Conservation (phyloP, 2,797 vertebrate species). For the Silurus lanzhouensis region DNA sequence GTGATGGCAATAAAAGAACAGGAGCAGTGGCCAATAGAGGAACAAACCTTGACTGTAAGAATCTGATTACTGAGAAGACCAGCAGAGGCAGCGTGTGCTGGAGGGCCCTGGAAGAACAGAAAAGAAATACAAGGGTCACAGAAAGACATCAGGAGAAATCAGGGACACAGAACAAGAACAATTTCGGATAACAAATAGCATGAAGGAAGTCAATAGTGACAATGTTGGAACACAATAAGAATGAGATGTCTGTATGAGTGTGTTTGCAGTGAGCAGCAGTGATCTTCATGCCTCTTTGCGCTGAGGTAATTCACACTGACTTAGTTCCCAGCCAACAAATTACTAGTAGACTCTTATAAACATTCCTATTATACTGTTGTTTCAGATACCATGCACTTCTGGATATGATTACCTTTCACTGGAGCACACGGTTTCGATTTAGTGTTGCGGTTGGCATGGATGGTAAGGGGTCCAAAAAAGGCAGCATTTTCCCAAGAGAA, state of each 20-base stretch:
- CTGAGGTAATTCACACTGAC: slow-evolving; percentile 3
- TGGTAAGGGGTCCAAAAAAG: slow-evolving; percentile 41
- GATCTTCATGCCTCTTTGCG: background rate
- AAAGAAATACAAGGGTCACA: slow-evolving; percentile 45
- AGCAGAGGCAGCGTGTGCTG: slow-evolving; percentile 68
- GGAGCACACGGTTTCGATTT: slow-evolving; percentile 54
- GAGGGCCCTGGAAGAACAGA: slow-evolving; percentile 70
- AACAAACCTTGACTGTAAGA: slow-evolving; percentile 80
- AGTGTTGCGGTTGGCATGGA: slow-evolving; percentile 43
- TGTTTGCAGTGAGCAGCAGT: background rate
- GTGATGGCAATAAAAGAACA: background rate
- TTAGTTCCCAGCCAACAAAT: slow-evolving; percentile 34
- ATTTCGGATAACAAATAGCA: slow-evolving; percentile 33
- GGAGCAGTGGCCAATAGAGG: slow-evolving; percentile 29
- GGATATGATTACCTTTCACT: slow-evolving; percentile 57
- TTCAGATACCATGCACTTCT: slow-evolving; percentile 49
- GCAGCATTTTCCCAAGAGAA: slow-evolving; percentile 48
- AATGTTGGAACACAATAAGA: slow-evolving; percentile 23
- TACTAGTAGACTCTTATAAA: slow-evolving; percentile 25
- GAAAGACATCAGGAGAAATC: slow-evolving; percentile 26
- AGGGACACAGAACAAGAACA: background rate
- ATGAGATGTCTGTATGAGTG: background rate
- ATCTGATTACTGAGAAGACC: slow-evolving; percentile 83
- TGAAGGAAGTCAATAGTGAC: background rate
- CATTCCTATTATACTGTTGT: slow-evolving; percentile 40